phyloP scores from a whole-genome alignment of 2,797 vertebrate species.

The Salarias fasciatus region DNA sequence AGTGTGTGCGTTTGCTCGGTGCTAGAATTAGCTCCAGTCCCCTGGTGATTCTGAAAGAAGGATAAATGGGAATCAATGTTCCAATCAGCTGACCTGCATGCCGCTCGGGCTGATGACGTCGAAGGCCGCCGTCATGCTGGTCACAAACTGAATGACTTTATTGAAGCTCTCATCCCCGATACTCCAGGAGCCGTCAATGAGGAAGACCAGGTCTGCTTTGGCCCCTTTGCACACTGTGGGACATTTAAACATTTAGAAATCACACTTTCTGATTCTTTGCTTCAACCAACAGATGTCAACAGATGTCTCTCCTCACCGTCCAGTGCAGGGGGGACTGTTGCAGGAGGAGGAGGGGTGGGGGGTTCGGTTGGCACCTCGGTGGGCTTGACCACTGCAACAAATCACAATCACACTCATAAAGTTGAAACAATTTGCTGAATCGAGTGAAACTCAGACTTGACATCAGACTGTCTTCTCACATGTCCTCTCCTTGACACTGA shows the following conservation, averaged over 20 bases:
- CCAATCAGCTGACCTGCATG: conserved; percentile 89
- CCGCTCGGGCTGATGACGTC: conserved; percentile 90
- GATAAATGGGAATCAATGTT: too few species aligned
- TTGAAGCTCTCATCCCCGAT: conserved; percentile 97
- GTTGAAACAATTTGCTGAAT: not conserved
- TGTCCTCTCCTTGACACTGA: conserved; percentile 89
- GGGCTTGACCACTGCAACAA: conserved; percentile 90
- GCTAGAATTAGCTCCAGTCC: too few species aligned
- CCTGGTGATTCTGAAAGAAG: too few species aligned
- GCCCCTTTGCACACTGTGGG: conserved; percentile 94
- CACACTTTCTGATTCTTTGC: too few species aligned
- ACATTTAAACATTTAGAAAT: conserved; percentile 18
- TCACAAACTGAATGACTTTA: conserved; percentile 98
- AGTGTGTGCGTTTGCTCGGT: too few species aligned
- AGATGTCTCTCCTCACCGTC: conserved; percentile 88
- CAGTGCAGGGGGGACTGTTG: conserved; percentile 91
- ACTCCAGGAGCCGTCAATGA: conserved; percentile 99
- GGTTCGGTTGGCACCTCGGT: conserved; percentile 91
- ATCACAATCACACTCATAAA: conserved; percentile 2
- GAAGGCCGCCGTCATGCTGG: conserved; percentile 94
- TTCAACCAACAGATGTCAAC: conserved; percentile 1
- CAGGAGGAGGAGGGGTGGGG: conserved; percentile 90
- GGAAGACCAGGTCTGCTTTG: conserved; percentile 97
- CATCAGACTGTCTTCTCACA: conserved; percentile 78
- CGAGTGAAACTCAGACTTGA: too few species aligned